Conservation (phyloP, 2,113 vertebrate genomes). For the Chrysemys picta region DNA sequence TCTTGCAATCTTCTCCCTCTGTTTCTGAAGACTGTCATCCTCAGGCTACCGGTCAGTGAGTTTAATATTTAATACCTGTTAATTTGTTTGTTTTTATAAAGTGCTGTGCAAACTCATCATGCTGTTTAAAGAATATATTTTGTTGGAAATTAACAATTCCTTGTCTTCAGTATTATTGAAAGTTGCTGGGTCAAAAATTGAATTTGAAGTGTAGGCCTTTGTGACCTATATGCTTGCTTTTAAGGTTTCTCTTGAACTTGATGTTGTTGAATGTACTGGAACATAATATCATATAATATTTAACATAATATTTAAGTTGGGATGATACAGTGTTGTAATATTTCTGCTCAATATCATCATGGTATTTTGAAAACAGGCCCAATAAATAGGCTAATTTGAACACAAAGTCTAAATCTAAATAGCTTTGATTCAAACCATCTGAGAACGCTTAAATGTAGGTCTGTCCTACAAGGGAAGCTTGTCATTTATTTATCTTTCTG, state of each 20-base stretch:
- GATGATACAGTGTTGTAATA: not conserved
- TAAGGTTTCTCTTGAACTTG: not conserved
- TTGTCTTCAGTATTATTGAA: not conserved
- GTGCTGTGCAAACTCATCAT: not conserved
- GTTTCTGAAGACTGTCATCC: accelerated
- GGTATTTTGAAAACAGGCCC: not conserved
- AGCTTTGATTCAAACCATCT: not conserved
- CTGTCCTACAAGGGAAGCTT: not conserved
- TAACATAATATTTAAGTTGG: not conserved
- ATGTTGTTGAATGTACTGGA: not conserved
- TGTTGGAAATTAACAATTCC: not conserved
- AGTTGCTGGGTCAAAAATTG: not conserved
- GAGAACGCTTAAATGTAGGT: not conserved
- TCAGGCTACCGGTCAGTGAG: not conserved
- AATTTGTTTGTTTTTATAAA: not conserved
- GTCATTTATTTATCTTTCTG: not conserved
- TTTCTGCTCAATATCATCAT: not conserved
- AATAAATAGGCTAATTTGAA: not conserved
- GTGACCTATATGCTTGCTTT: not conserved
- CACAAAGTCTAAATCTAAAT: not conserved
- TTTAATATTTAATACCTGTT: not conserved
- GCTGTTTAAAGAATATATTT: not conserved
- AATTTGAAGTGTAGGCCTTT: not conserved
- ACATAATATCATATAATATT: not conserved
- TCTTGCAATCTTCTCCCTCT: not conserved